Conservation (phyloP, 53 echinoderm and acorn worm genomes). For the Hippasteria phrygiana region DNA sequence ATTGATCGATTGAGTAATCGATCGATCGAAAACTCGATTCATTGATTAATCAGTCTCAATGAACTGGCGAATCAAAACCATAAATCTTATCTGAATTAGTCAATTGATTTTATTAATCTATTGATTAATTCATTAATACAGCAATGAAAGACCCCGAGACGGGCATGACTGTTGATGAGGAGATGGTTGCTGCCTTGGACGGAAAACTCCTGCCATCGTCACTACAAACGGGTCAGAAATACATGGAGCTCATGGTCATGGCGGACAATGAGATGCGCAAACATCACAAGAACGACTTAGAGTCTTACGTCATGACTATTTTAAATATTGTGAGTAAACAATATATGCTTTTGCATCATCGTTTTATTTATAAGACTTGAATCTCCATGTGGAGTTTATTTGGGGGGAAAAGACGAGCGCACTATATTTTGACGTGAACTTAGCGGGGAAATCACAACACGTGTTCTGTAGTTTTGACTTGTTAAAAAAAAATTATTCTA, state of each 20-base stretch:
- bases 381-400: too few relatives aligned
- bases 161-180: slow-evolving; percentile 45
- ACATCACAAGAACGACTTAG: slow-evolving; percentile 63
- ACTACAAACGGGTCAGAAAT: slow-evolving; percentile 77
- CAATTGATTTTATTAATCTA: not conserved
- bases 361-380: too few relatives aligned
- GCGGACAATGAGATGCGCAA: slow-evolving; percentile 84
- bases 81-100: too few relatives aligned
- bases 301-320: slow-evolving; percentile 79
- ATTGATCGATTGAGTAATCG: too few relatives aligned
- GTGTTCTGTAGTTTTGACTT: too few relatives aligned
- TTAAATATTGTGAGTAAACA: slow-evolving; percentile 88
- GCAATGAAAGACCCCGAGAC: slow-evolving; percentile 46
- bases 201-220: slow-evolving; percentile 28
- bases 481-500: too few relatives aligned
- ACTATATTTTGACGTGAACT: too few relatives aligned
- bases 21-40: too few relatives aligned
- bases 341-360: not conserved
- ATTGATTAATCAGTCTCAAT: too few relatives aligned
- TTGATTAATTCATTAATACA: not conserved
- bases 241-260: slow-evolving; percentile 80
- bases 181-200: slow-evolving; percentile 41
- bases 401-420: too few relatives aligned
- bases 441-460: too few relatives aligned
- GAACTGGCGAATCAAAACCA: too few relatives aligned